Percentiles rank a stretch among this genome's conserved stretches.
Conservation (phyloP, 2,888 invertebrate genomes). For the Agriopis leucophaearia region DNA sequence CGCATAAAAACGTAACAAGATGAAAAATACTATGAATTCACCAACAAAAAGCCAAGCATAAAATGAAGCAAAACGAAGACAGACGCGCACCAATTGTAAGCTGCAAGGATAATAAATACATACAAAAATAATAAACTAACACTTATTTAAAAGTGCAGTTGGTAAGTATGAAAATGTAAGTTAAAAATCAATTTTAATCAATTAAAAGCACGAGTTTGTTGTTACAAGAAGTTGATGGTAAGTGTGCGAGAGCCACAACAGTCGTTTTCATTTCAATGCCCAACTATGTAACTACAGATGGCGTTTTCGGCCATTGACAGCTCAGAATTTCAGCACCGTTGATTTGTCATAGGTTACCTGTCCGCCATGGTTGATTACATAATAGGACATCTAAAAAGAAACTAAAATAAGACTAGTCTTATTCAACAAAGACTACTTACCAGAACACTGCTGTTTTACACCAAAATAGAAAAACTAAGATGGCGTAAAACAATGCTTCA, state of each 20-base stretch:
- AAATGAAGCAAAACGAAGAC: conserved; percentile 1
- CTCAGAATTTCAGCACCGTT: no score
- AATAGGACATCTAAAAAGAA: no score
- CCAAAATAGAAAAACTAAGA: no score
- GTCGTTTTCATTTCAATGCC: no score
- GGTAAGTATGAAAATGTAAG: conserved; percentile 13
- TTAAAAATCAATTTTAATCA: background rate
- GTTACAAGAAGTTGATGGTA: background rate
- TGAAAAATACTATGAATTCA: background rate
- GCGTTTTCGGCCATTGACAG: no score
- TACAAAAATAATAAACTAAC: conserved; percentile 3
- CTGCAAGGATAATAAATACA: background rate
- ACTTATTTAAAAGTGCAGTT: conserved; percentile 18
- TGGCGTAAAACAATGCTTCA: no score
- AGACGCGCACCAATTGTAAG: conserved; percentile 1
- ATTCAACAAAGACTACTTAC: no score
- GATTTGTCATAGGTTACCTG: no score
- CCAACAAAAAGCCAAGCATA: background rate
- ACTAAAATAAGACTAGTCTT: no score
- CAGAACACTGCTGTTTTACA: no score
- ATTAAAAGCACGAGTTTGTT: background rate
- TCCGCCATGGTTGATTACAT: no score
- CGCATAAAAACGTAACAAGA: background rate
- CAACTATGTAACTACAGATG: no score
- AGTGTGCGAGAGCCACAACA: background rate